These are phyloP conservation scores for Eptatretus burgeri DNA, from an alignment of 2,113 vertebrate species.

Conservation along the genomic window DNA sequence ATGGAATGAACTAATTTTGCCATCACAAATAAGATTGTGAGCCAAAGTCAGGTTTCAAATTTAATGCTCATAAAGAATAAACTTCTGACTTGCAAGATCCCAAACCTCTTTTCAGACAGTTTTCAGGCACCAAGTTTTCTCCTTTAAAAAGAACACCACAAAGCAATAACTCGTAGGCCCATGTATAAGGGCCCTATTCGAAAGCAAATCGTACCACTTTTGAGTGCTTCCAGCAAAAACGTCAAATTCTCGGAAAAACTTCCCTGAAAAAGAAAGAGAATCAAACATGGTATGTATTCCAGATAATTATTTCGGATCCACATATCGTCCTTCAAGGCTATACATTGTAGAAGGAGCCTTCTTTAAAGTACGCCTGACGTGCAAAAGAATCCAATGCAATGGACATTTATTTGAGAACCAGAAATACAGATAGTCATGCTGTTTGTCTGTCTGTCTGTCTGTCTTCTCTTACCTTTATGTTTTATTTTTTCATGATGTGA, in stretches of 20 bases:
- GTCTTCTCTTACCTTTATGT: no score
- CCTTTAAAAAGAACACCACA: neutral
- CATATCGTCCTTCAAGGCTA: neutral
- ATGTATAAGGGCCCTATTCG: no score
- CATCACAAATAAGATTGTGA: no score
- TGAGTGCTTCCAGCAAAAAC: slow-evolving; percentile 66
- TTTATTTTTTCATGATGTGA: no score
- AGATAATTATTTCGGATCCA: neutral
- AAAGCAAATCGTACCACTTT: slow-evolving; percentile 31
- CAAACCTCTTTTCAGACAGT: neutral
- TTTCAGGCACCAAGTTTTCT: neutral
- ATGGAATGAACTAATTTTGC: no score
- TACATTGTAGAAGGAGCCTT: neutral
- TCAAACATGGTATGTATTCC: neutral
- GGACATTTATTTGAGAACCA: neutral
- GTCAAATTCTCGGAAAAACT: slow-evolving; percentile 78
- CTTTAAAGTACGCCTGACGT: neutral
- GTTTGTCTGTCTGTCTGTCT: no score
- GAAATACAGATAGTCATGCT: neutral
- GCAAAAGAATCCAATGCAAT: neutral
- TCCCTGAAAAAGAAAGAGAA: slow-evolving; percentile 23
- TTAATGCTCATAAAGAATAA: neutral
- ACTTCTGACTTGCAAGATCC: neutral
- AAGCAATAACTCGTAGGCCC: neutral
- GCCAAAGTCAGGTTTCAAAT: no score